Base-by-base conservation (phyloP, 2,888 invertebrate genomes). In the Orthosia incerta region DNA sequence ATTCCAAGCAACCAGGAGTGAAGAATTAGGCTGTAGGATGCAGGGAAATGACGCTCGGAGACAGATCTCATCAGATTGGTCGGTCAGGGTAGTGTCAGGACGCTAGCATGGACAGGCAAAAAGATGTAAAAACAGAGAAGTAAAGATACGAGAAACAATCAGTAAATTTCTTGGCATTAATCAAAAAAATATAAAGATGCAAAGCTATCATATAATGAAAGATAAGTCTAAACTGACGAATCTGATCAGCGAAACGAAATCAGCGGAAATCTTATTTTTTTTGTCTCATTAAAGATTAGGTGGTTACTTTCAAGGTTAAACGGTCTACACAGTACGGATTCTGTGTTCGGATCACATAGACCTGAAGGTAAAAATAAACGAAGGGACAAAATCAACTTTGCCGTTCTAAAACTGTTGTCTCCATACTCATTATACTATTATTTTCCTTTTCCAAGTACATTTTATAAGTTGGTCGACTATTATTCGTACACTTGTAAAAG, bases 11-110 rank as follows among this genome's bases (percentile, higher is more conserved):
- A 88, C 74, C 53, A 90, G 92, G 60, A 95, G 84, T 0, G 94
- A 95, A 4, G 95, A 95, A 0, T 79, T 80, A 0, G 95, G 95
- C 86, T 94, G 95, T 66, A 95, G 84, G 79, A 95, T 95, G 86
- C 94, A 95, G 3, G 95, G 95, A 76, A 95, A 95, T 5, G 92
- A 93, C 1, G 94, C 88, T 2, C 94, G 92, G 26, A 95, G 89
- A 70, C 95, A 95, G 59, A 95, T 95, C 3, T 91, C 93, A 63
- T 95, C 95, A 0, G 94, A 89, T 71, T 94, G 94, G 46, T 95
- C 93, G 0, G 91, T 91, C 61, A 94, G 79, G 0, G 93, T 90
- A 0, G 92, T 85, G 50, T 94, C 94, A 15, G 90, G 86, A 12
- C 93, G 90, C 95, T 95, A 60, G 13, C 4, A 23, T 4, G 48